Conservation (phyloP, 2,113 vertebrate species). For the Urocynchramus pylzowi region DNA sequence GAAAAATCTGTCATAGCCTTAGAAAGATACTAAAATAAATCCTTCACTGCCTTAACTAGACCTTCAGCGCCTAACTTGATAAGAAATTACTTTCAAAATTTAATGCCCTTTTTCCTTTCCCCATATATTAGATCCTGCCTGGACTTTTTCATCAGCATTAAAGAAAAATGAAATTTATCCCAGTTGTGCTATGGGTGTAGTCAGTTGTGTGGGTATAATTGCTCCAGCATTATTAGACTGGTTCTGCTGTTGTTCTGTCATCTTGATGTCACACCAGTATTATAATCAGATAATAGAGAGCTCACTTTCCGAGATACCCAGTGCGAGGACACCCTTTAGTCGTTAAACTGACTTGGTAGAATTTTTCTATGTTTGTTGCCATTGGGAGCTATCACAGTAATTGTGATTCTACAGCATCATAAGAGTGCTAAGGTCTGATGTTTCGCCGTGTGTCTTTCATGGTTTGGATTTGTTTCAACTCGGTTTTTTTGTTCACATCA, state of each 20-base stretch:
- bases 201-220: neutral
- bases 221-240: neutral
- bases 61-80: constrained; percentile 39
- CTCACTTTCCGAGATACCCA: neutral
- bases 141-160: neutral
- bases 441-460: neutral
- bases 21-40: constrained; percentile 46
- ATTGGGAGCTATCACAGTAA: neutral
- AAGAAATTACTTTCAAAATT: constrained; percentile 31
- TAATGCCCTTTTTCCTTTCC: constrained; percentile 1
- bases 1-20: constrained; percentile 59
- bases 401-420: neutral
- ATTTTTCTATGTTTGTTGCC: neutral
- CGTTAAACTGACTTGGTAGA: neutral
- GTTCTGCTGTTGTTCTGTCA: neutral
- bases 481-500: neutral
- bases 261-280: neutral
- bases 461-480: neutral
- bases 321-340: neutral
- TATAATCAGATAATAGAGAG: neutral
- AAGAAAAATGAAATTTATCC: neutral
- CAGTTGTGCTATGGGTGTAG: neutral
- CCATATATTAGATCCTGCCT: neutral
- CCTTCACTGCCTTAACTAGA: constrained; percentile 61
- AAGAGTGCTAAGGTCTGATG: neutral